These are phyloP conservation scores for Teleogryllus oceanicus DNA, from an alignment of 2,888 invertebrate species.

Conservation along the genomic window DNA sequence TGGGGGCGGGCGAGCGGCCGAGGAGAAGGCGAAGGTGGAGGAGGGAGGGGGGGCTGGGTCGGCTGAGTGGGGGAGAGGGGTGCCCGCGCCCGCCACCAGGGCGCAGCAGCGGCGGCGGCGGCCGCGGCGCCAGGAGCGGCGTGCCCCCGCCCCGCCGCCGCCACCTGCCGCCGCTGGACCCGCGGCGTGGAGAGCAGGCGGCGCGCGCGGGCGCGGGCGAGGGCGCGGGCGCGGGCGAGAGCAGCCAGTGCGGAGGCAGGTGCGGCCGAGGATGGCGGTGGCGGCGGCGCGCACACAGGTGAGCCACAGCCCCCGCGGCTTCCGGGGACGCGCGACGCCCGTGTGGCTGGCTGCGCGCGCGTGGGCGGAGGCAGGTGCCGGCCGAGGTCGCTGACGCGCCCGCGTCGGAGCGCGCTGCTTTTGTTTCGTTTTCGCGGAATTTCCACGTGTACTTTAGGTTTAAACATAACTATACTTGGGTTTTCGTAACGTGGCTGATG, in stretches of 20 bases:
- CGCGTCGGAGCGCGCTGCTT: too few relatives aligned
- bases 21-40: not conserved
- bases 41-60: not conserved
- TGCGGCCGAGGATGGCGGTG: slow-evolving; percentile 11
- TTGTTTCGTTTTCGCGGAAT: too few relatives aligned
- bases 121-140: not conserved
- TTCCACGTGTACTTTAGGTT: too few relatives aligned
- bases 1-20: not conserved
- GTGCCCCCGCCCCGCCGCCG: not conserved
- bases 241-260: not conserved
- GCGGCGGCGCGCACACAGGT: not conserved
- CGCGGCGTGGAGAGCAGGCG: not conserved
- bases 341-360: not conserved
- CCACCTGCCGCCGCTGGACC: slow-evolving; percentile 6
- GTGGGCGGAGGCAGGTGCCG: not conserved
- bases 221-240: not conserved
- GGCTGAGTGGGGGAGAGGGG: not conserved
- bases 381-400: not conserved
- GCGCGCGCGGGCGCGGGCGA: not conserved
- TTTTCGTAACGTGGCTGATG: too few relatives aligned
- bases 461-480: too few relatives aligned
- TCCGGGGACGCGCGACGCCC: not conserved
- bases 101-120: slow-evolving; percentile 5
- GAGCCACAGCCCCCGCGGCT: not conserved
- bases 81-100: not conserved